Evolutionary conservation across 2,797 vertebrate species (phyloP).

Genomic region (Chelon labrosus): DNA sequence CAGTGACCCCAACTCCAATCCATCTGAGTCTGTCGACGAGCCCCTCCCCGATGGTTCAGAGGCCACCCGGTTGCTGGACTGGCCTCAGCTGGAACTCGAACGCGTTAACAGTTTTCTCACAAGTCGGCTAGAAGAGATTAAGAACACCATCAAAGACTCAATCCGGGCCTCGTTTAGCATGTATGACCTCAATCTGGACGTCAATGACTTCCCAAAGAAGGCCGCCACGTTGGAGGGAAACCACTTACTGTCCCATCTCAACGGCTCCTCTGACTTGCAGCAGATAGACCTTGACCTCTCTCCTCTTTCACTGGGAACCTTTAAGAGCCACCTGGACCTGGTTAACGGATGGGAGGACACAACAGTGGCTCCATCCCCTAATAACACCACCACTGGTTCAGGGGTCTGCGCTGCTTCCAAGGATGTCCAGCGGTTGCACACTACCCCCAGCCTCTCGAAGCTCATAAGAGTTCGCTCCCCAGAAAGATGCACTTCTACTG

Average conservation of each 20-base stretch:
- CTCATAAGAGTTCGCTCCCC: slow-evolving; percentile 94
- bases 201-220: slow-evolving; percentile 96
- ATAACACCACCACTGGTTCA: slow-evolving; percentile 33
- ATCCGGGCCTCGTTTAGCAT: slow-evolving; percentile 96
- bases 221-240: slow-evolving; percentile 93
- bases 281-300: slow-evolving; percentile 97
- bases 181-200: slow-evolving; percentile 96
- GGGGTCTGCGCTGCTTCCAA: slow-evolving; percentile 80
- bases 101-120: slow-evolving; percentile 98
- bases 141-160: slow-evolving; percentile 98
- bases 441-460: slow-evolving; percentile 92
- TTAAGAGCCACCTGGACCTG: slow-evolving; percentile 89
- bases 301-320: slow-evolving; percentile 91
- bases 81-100: slow-evolving; percentile 96
- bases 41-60: slow-evolving; percentile 78
- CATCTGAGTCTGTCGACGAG: slow-evolving; percentile 76
- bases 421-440: slow-evolving; percentile 90
- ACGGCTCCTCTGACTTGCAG: slow-evolving; percentile 92
- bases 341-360: slow-evolving; percentile 86
- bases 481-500: slow-evolving; percentile 84
- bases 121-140: slow-evolving; percentile 97
- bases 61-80: slow-evolving; percentile 88
- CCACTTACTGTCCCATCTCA: slow-evolving; percentile 93
- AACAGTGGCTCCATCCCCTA: slow-evolving; percentile 55
- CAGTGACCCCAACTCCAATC: slow-evolving; percentile 74